A percentile compares a stretch with the other conserved stretches of the same genome.
Evolutionary conservation across 2,113 vertebrate genomes (phyloP).

Genomic region (Gadus macrocephalus): DNA sequence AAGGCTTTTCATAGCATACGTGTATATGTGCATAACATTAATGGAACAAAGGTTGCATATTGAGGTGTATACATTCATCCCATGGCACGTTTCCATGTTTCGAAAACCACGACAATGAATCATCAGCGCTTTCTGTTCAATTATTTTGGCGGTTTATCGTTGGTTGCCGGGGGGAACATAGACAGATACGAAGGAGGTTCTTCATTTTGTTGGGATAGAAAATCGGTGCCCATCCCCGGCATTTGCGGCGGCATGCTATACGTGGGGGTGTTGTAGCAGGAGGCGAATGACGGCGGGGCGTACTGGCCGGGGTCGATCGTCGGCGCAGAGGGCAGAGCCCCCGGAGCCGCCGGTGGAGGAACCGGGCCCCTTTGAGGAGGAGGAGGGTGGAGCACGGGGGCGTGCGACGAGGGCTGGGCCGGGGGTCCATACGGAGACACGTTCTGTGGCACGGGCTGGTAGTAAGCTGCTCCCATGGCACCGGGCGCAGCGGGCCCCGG

Average conservation of each 20-base stretch:
- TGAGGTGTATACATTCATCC: too few relatives aligned
- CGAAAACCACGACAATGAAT: not conserved
- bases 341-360: conserved; percentile 9
- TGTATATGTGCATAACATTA: too few relatives aligned
- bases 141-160: not conserved
- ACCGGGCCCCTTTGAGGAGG: conserved; percentile 22
- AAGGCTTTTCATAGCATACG: too few relatives aligned
- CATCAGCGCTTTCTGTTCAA: too few relatives aligned
- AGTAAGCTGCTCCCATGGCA: conserved; percentile 23
- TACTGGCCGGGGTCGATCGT: not conserved
- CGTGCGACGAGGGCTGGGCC: conserved; percentile 35
- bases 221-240: conserved; percentile 40
- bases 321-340: not conserved
- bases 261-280: conserved; percentile 28
- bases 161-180: conserved; percentile 38
- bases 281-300: conserved; percentile 9
- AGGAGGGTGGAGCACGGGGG: conserved; percentile 41
- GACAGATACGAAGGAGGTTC: conserved; percentile 55
- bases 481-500: conserved; percentile 18
- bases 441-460: conserved; percentile 24
- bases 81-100: conserved; percentile 14
- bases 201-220: conserved; percentile 46
- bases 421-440: conserved; percentile 33
- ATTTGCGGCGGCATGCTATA: conserved; percentile 37
- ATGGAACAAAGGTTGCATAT: too few relatives aligned